Evolutionary conservation across 2,113 vertebrate genomes (phyloP), one percentile per base, ranked within the genome.

Genomic region (Arizona elegans): DNA sequence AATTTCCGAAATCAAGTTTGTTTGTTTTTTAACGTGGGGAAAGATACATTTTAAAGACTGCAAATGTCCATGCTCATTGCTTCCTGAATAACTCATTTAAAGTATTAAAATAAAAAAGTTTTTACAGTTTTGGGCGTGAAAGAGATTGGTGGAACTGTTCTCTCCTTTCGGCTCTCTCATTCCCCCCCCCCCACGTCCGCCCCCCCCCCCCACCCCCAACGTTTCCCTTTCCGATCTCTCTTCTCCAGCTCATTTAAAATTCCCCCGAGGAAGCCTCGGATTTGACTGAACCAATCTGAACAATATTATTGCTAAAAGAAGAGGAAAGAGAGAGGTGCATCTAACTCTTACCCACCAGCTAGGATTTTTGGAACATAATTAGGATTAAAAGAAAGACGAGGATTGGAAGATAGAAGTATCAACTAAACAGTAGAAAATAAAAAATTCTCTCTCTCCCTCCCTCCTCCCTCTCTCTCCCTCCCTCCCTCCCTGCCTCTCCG

Each of bases 401-500:
- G 95, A 93, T 95, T 94, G 95, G 19, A 19, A 52, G 62, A 29
- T 92, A 94, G 92, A 94, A 93, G 19, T 5, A 95, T 89, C 95
- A 96, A 94, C 88, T 91, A 94, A 92, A 94, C 94, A 56, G 50
- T 85, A 91, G 93, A 94, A 21, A 96, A 96, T 91, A 94, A 95
- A 96, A 94, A 88, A 93, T 0, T 65, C 11, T 65, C 23, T 62
- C 24, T 5, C 3, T 29, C 24, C 0, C 24, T 11, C 10, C 0
- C 11, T 38, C n/a, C 15, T 5, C 9, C 0, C 24, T 47, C 43
- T 4, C 10, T 0, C 11, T 38, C n/a, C 2, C n/a, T 3, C 58
- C 2, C 23, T 3, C 10, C 26, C 62, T 70, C 29, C 62, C 2
- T 1, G 10, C 62, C 62, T 17, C 88, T 93, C 92, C 92, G 65